Evolutionary conservation across 1,140 invertebrate species (phyloP), one percentile per base, ranked within the genome.

Genomic region (Euwallacea similis): DNA sequence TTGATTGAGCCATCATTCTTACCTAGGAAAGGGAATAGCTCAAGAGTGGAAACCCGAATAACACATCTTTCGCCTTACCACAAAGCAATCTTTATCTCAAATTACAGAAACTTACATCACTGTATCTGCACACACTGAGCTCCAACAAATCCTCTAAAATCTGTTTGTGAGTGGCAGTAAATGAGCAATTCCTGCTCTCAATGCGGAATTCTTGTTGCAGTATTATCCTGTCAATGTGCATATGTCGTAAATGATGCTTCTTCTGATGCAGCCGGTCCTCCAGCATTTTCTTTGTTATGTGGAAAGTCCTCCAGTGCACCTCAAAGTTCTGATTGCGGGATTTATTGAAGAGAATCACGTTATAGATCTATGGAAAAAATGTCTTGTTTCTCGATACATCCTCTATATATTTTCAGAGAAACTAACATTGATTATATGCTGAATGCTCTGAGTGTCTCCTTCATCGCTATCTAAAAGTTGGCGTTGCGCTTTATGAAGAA

Each of bases 361-460:
- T 83, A 83, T 87, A 90, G 68, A 91, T 88, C 87, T 89, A 60
- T 2, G 7, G 10, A 42, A 60, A 2, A 33, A 56, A 56, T 56
- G 16, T 11, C 6, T 13, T 11, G 1, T 50, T 50, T 13, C 9
- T 50, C 13, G 13, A 50, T 50, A 50, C 9, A 50, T 50, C 6
- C 9, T 50, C 13, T 10, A 50, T 50, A 13, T 50, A 50, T 50
- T 50, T 10, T 50, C 9, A 50, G 13, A 50, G 1, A 2, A 2
- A 33, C 73, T 73, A 75, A 82, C 79, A 69, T 76, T 72, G 59
- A 90, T 85, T 16, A 94, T 79, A 69, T 81, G 80, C 69, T 85
- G 84, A 33, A 93, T 83, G 69, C 89, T 88, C 76, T 91, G 91
- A 0, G 89, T 93, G 79, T 95, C 90, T 79, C 93, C 91, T 79